Base-by-base conservation (phyloP, 2,888 invertebrate genomes). In the Drosophila infuscata region DNA sequence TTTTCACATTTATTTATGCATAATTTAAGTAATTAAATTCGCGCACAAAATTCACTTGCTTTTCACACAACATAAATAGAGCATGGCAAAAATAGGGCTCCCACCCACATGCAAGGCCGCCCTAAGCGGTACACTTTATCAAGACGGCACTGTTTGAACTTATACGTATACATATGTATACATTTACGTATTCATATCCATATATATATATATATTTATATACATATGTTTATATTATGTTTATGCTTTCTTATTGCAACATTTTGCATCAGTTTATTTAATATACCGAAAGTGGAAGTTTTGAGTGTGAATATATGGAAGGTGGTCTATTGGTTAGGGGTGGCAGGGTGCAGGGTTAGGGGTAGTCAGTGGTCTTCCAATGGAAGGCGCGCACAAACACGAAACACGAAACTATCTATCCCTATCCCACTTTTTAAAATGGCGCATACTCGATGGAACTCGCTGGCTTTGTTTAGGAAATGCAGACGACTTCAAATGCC, bases 391-490 rank as follows among this genome's bases (percentile, higher is more conserved):
- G 81, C 89, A 84, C 83, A 81, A 87, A 83, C 85, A 73, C 75
- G 46, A 46, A 46, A 77, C 84, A 79, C 81, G 60, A 56, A 68
- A 90, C 89, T 89, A 89, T 87, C 84, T 90, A 89, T 90, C 87
- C 90, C 89, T 87, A 82, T 89, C 89, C 82, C 87, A 82, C 89
- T 82, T 89, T 88, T 77, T 75, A 86, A 88, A 88, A 85, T 90
- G 90, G 83, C 89, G 90, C 90, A 89, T 87, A 81, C 76, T 54
- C 72, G 72, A 46, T 69, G 62, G 25, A 46, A 80, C 83, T 85
- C 88, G 89, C 67, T 87, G 81, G 73, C 87, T 81, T 86, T 87
- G 89, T 87, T 90, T 87, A 90, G 86, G 88, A 87, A 87, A 90
- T 87, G 86, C 86, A 88, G 82, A 79, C 82, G 82, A 79, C 82